Percentiles rank a stretch among this genome's conserved stretches.
These are phyloP conservation scores for Dreissena polymorpha DNA, from an alignment of 1,140 invertebrate species.

Conservation along the genomic window DNA sequence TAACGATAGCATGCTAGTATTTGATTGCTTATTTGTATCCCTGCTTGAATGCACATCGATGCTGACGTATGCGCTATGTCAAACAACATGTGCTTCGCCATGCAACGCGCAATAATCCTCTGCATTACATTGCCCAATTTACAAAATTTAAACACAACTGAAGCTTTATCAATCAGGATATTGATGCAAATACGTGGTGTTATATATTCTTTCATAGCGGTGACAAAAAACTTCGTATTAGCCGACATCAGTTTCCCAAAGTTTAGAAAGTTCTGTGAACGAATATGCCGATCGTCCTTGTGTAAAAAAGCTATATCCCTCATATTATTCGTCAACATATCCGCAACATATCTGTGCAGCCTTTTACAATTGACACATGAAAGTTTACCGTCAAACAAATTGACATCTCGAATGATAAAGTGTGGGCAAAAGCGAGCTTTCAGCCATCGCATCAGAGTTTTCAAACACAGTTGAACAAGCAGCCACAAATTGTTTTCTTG, in stretches of 20 bases:
- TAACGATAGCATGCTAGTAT: no score
- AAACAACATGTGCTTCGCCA: no score
- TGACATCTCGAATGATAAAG: background rate
- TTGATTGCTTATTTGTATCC: background rate
- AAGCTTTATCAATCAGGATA: background rate
- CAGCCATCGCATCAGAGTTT: background rate
- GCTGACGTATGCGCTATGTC: background rate
- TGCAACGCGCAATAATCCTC: background rate
- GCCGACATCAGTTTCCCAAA: background rate
- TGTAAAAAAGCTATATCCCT: background rate
- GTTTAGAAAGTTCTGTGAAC: no score
- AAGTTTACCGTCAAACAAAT: slow-evolving; percentile 2
- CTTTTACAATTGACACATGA: background rate
- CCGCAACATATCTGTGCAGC: background rate
- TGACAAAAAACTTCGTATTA: background rate
- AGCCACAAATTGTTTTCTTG: background rate
- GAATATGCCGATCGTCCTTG: background rate
- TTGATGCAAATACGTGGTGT: background rate
- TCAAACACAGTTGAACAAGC: background rate
- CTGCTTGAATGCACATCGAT: background rate
- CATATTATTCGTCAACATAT: background rate
- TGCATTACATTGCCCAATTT: background rate
- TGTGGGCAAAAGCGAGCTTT: background rate
- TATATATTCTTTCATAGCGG: background rate
- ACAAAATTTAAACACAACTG: background rate